These are phyloP conservation scores for Dendrophyllia cribrosa DNA, from an alignment of 64 coral and sea anemone genomes.

Conservation along the genomic window DNA sequence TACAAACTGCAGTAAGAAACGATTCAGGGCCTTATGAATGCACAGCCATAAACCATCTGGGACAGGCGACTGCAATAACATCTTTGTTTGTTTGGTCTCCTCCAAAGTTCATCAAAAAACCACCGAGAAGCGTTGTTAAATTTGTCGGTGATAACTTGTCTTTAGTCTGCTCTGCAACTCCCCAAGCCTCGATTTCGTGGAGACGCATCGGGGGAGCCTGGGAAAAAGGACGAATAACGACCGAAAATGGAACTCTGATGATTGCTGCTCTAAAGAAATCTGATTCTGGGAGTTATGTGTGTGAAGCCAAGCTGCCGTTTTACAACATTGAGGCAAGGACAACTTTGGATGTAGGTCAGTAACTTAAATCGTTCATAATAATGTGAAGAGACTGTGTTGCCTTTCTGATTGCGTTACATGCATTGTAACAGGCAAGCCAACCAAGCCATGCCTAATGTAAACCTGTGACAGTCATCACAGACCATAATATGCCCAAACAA, in stretches of 20 bases:
- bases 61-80: neutral
- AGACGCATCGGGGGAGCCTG: neutral
- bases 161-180: neutral
- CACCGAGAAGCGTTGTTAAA: neutral
- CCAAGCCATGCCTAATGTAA: too few relatives aligned
- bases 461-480: too few relatives aligned
- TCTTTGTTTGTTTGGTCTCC: neutral
- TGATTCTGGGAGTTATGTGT: conserved; percentile 5
- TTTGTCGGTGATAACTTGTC: neutral
- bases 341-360: neutral
- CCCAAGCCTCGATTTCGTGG: neutral
- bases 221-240: neutral
- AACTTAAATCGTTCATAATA: too few relatives aligned
- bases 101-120: neutral
- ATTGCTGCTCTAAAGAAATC: neutral
- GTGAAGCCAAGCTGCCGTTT: neutral
- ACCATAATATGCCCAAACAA: too few relatives aligned
- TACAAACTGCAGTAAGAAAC: neutral
- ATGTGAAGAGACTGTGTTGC: too few relatives aligned
- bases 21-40: conserved; percentile 29
- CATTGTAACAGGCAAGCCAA: too few relatives aligned
- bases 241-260: neutral
- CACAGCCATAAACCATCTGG: neutral
- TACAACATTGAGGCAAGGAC: neutral
- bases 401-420: too few relatives aligned